A percentile compares a stretch with the other conserved stretches of the same genome.
Conservation (phyloP, 1,140 invertebrate species). For the Steinernema khuongi region DNA sequence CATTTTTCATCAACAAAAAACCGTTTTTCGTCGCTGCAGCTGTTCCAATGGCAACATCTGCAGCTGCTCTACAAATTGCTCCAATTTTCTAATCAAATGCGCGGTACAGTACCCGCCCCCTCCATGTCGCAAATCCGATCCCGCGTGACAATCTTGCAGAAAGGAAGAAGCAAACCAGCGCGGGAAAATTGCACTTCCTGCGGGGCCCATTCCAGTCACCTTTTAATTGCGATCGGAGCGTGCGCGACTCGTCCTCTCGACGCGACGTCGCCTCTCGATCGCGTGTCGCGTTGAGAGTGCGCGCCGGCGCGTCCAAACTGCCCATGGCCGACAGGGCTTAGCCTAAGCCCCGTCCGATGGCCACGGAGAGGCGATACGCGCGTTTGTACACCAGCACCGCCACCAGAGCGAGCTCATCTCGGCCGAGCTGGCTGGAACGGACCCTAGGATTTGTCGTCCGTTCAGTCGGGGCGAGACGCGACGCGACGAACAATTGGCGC, state of each 20-base stretch:
- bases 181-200: neutral
- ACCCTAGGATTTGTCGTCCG: neutral
- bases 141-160: neutral
- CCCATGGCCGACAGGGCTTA: neutral
- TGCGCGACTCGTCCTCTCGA: neutral
- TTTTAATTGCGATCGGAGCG: constrained; percentile 8
- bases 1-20: too few species aligned
- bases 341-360: neutral
- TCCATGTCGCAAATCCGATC: too few species aligned
- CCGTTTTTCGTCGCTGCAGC: too few species aligned
- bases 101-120: neutral
- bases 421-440: too few species aligned
- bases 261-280: neutral
- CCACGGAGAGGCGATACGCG: neutral
- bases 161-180: too few species aligned
- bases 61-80: too few species aligned
- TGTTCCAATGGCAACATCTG: too few species aligned
- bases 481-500: constrained; percentile 14
- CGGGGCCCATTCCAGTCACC: neutral
- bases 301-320: neutral
- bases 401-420: too few species aligned
- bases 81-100: neutral
- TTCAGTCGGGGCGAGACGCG: constrained; percentile 5
- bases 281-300: constrained; percentile 2
- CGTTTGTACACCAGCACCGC: neutral